A percentile compares a stretch with the other conserved stretches of the same genome.
Evolutionary conservation across 2,797 vertebrate genomes (phyloP).

Genomic region (Ceryle rudis): DNA sequence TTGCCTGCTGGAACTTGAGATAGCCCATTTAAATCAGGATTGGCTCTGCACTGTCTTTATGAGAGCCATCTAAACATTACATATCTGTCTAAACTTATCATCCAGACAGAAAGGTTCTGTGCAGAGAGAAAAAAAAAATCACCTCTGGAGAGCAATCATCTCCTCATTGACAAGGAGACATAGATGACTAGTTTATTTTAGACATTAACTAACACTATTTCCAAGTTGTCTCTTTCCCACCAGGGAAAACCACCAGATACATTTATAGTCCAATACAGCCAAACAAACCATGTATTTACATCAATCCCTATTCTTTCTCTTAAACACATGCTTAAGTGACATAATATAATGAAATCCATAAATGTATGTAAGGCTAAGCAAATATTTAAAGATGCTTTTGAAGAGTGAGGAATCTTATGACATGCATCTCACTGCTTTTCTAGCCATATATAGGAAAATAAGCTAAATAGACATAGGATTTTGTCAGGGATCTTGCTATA

Average conservation of each 20-base stretch:
- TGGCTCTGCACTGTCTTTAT: neutral
- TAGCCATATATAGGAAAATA: neutral
- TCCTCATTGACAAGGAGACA: neutral
- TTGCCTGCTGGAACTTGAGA: neutral
- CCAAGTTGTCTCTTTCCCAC: neutral
- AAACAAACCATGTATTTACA: neutral
- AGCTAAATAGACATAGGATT: neutral
- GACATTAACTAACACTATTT: neutral
- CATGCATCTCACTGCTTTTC: neutral
- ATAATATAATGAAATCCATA: neutral
- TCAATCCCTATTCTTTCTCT: neutral
- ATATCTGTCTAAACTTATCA: neutral
- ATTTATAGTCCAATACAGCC: neutral
- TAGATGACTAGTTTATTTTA: slow-evolving; percentile 20
- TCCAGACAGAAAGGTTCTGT: neutral
- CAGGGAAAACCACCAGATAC: neutral
- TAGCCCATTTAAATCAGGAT: neutral
- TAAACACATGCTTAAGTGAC: neutral
- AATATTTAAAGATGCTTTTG: neutral
- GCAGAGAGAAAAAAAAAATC: neutral
- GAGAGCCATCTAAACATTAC: neutral
- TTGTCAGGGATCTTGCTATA: neutral
- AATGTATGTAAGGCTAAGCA: neutral
- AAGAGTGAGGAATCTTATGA: neutral
- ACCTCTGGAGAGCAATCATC: neutral